Evolutionary conservation across 2,797 vertebrate genomes (phyloP), one percentile per base, ranked within the genome.

Genomic region (Toxotes lorentzi): DNA sequence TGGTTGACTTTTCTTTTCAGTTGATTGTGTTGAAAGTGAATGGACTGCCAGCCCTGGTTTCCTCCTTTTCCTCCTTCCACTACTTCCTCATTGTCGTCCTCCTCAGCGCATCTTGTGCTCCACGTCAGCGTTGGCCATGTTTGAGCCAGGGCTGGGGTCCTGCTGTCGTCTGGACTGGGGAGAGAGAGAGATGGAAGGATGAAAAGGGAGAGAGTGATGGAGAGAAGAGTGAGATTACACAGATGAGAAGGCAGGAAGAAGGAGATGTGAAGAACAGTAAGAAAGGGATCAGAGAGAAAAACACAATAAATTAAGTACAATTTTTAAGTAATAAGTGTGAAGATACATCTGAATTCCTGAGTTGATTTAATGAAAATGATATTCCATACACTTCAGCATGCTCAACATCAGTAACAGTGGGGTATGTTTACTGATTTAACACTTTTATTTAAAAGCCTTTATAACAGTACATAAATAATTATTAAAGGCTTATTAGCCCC

Each of bases 91-190:
- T 51, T 38, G 5, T 67, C 35, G 19, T 88, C 85, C 51, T 88
- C 82, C 73, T 95, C 96, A 98, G 94, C 97, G 97, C 88, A 98
- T 96, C 94, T 98, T 99, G 94, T 98, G 96, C 89, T 98, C 97
- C 59, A 88, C 69, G 3, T 99, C 97, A 32, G 97, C 95, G 66
- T 96, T 97, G 86, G 96, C 97, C 93, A 99, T 95, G 95, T 95
- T 97, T 80, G 97, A 97, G 80, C 97, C 97, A 93, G 97, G 97
- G 95, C 96, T 97, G 95, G 97, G 97, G 96, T 99, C 97, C 97
- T 98, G 97, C 86, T 98, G 98, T 94, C 97, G 96, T 96, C 97
- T 98, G 96, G 96, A 97, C 98, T 99, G 95, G 78, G 85, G 86
- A 85, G 88, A 90, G 85, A 89, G 62, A 92, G 75, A 82, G 84